Evolutionary conservation across 2,888 invertebrate genomes (phyloP).

Genomic region (Philaethria dido): DNA sequence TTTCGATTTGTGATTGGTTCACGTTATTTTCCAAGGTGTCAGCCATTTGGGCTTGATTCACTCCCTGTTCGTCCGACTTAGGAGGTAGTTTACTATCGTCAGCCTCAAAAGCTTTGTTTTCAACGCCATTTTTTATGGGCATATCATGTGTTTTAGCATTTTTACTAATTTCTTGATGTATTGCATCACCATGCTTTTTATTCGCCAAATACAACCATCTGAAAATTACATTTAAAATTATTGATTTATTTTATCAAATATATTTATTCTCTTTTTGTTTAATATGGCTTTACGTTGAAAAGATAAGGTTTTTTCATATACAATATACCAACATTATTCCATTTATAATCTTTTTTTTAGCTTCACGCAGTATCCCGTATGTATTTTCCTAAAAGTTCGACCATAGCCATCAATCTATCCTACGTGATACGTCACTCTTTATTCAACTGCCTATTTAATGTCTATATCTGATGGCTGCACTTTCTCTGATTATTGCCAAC

Average conservation of each 20-base stretch:
- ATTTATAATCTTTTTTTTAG: too few species aligned
- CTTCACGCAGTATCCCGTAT: too few species aligned
- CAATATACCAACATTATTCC: too few species aligned
- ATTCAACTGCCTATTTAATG: too few species aligned
- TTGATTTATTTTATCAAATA: neutral
- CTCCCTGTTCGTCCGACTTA: conserved; percentile 48
- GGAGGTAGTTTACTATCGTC: conserved; percentile 59
- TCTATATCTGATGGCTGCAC: too few species aligned
- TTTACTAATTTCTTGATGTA: conserved; percentile 47
- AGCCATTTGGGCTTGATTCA: conserved; percentile 34
- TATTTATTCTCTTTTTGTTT: too few species aligned
- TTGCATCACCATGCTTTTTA: conserved; percentile 74
- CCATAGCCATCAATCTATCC: too few species aligned
- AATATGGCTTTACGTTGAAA: too few species aligned
- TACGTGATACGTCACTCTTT: too few species aligned
- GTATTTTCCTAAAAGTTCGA: too few species aligned
- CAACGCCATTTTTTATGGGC: conserved; percentile 62
- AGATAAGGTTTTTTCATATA: too few species aligned
- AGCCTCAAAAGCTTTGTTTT: conserved; percentile 75
- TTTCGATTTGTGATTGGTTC: conserved; percentile 70
- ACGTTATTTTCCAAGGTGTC: conserved; percentile 52
- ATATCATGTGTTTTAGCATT: conserved; percentile 46
- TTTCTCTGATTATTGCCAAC: too few species aligned
- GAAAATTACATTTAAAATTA: conserved; percentile 49
- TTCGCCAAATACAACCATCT: conserved; percentile 89